A percentile compares a stretch with the other conserved stretches of the same genome.
Evolutionary conservation across 2,888 invertebrate species (phyloP).

Genomic region (Pyrgus malvae): DNA sequence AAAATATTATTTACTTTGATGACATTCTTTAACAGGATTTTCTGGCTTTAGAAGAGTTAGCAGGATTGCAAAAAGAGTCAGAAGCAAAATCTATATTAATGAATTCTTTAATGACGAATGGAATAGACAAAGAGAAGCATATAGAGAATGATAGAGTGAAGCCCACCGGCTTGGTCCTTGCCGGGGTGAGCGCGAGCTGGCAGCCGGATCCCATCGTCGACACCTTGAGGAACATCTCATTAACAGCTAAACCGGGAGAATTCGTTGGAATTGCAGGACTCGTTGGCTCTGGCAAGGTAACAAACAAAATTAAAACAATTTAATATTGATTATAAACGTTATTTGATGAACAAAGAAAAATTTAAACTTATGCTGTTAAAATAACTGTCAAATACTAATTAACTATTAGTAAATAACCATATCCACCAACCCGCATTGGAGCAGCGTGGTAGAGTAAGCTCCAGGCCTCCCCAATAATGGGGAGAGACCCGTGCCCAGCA

Average conservation of each 20-base stretch:
- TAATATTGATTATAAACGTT: too few relatives aligned
- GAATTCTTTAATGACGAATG: conserved; percentile 44
- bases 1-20: too few relatives aligned
- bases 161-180: conserved; percentile 55
- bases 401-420: too few relatives aligned
- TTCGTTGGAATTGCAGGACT: conserved; percentile 87
- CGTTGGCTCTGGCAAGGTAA: conserved; percentile 89
- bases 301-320: too few relatives aligned
- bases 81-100: conserved; percentile 36
- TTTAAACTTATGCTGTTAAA: too few relatives aligned
- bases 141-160: conserved; percentile 43
- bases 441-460: too few relatives aligned
- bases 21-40: conserved; percentile 56
- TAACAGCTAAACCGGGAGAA: conserved; percentile 79
- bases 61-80: conserved; percentile 45
- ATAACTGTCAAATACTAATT: too few relatives aligned
- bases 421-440: too few relatives aligned
- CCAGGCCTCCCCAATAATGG: too few relatives aligned
- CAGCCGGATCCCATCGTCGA: conserved; percentile 72
- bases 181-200: conserved; percentile 72
- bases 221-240: conserved; percentile 75
- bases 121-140: conserved; percentile 51
- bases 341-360: too few relatives aligned
- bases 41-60: conserved; percentile 65
- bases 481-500: too few relatives aligned